These are phyloP conservation scores for Peromyscus aztecus DNA, from an alignment of 2,797 vertebrate genomes.

Conservation along the genomic window DNA sequence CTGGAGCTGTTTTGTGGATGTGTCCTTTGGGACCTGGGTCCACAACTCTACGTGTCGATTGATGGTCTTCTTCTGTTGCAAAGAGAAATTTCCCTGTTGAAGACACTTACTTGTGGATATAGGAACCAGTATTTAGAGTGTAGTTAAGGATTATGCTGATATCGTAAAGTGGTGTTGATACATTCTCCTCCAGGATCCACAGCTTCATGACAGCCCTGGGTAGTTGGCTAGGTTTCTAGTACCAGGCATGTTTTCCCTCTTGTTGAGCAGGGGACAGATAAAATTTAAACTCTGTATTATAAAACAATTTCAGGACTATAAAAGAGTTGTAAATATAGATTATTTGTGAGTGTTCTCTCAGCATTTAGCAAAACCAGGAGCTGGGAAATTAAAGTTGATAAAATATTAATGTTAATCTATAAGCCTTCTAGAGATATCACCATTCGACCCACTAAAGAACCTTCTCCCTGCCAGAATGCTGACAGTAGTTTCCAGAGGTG, in stretches of 20 bases:
- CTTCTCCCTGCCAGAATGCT: background rate
- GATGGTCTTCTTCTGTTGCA: background rate
- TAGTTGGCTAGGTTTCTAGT: background rate
- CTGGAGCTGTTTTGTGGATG: background rate
- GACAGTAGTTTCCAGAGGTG: background rate
- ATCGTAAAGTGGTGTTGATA: background rate
- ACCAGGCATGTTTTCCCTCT: background rate
- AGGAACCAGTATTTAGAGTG: background rate
- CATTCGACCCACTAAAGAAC: background rate
- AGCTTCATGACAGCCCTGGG: background rate
- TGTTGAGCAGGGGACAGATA: background rate
- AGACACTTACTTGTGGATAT: too few species aligned
- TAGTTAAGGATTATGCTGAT: background rate
- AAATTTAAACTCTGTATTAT: background rate
- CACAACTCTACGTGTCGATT: too few species aligned
- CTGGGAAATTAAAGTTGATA: background rate
- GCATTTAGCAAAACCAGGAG: background rate
- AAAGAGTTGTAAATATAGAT: background rate
- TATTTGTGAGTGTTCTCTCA: background rate
- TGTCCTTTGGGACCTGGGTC: background rate
- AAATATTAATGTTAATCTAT: background rate
- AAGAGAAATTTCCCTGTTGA: background rate
- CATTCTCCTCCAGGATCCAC: background rate
- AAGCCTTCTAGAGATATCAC: background rate
- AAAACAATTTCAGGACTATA: background rate